Base-by-base conservation (phyloP, 30 jellyfish, hydroid and myxozoan species). In the Turritopsis dohrnii region DNA sequence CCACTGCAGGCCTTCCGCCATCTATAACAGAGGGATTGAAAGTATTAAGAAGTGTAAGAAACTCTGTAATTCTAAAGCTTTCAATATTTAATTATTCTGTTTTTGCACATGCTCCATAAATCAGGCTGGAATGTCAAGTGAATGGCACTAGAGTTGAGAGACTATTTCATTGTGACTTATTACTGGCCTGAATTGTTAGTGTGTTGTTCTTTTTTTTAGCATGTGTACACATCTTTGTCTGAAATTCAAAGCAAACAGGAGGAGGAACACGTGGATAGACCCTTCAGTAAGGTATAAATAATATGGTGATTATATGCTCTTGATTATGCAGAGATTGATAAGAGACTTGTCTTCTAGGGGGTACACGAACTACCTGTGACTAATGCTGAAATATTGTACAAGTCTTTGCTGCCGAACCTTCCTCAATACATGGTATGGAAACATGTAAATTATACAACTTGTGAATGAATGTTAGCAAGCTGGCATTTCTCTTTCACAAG, bases 341-440 rank as follows among this genome's bases (percentile, higher is more conserved):
- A 5, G 23, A 1, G 18, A 17, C 19, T 52, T 86, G 66, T 28
- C 52, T 76, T 81, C 8, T 72, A 94, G 99, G 99, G 99, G 1
- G 86, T 85, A 54, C 88, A 86, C 19, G 96, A 94, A 75, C 88
- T 94, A 23, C 99, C 97, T 18, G 97, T 81, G 65, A 94, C 99
- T 9, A 86, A 92, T 79, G 95, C 99, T 1, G 99, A 94, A 79
- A 71, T 94, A 7, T 75, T 94, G 73, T 94, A 94, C 96, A 89
- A 86, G 71, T 95, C 96, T 18, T 80, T 94, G 71, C 83, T 94
- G n/a, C 99, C 99, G 16, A 95, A 86, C 20, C 84, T 94, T 16
- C 99, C 99, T 7, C 99, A 94, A 74, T 94, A 94, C 77, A 94
- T 94, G 99, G 99, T 94, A 74, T 25, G 8, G 77, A 69, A 69